Evolutionary conservation across 2,888 invertebrate species (phyloP).

Genomic region (Hecatera dysodea): DNA sequence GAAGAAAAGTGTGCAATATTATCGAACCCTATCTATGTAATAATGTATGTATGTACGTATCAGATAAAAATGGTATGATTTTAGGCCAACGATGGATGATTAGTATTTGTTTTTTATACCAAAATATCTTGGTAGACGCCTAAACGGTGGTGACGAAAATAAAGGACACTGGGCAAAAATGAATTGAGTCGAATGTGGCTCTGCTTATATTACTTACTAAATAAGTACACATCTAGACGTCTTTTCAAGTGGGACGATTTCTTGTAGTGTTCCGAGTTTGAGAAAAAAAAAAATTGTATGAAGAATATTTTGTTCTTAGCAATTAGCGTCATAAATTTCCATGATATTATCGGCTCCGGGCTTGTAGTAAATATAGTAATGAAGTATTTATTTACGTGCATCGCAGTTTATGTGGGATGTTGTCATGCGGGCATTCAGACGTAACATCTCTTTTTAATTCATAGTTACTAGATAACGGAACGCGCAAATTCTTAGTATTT

Average conservation of each 20-base stretch:
- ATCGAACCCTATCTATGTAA: background rate
- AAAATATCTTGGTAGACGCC: slow-evolving; percentile 11
- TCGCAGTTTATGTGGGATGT: slow-evolving; percentile 3
- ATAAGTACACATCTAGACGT: background rate
- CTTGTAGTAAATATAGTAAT: background rate
- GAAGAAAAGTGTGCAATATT: slow-evolving; percentile 14
- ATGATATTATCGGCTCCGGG: too few species aligned
- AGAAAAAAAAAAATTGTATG: background rate
- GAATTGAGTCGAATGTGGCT: background rate
- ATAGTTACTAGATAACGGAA: slow-evolving; percentile 26
- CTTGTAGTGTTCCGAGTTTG: background rate
- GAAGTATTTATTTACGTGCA: background rate
- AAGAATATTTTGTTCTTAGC: background rate
- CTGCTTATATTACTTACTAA: too few species aligned
- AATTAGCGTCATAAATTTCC: background rate
- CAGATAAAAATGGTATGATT: slow-evolving; percentile 35
- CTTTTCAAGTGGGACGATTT: too few species aligned
- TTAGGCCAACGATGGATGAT: background rate
- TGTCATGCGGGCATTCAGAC: slow-evolving; percentile 15
- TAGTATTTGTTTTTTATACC: background rate
- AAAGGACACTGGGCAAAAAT: background rate
- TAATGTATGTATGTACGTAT: slow-evolving; percentile 4
- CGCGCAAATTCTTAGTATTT: background rate
- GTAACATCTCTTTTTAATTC: slow-evolving; percentile 13
- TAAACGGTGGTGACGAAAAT: background rate